Evolutionary conservation across 2,888 invertebrate species (phyloP).

Genomic region (Acanthosoma haemorrhoidale): DNA sequence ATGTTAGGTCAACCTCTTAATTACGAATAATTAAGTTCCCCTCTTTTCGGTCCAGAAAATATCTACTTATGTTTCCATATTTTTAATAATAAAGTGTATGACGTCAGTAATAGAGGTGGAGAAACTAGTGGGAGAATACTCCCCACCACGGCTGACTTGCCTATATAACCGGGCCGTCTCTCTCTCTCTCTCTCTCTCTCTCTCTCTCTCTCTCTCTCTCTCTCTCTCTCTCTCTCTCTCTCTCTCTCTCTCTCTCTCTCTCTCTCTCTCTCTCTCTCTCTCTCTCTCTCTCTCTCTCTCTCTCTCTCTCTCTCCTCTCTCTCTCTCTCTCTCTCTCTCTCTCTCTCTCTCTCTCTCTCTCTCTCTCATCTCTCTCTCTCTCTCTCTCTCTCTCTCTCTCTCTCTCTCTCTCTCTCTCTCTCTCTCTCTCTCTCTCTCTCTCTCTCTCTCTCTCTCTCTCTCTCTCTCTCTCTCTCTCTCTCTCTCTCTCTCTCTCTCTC

Average conservation of each 20-base stretch:
- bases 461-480: background rate
- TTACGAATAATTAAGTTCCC: no score
- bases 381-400: slow-evolving; percentile 9
- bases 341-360: background rate
- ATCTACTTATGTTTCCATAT: no score
- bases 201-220: background rate
- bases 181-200: no score
- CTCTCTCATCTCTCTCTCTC: slow-evolving; percentile 14
- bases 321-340: background rate
- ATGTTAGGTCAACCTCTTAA: no score
- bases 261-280: background rate
- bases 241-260: no score
- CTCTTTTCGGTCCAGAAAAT: no score
- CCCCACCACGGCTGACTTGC: no score
- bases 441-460: background rate
- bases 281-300: background rate
- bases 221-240: background rate
- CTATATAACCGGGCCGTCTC: no score
- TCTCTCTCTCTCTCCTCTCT: background rate
- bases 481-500: background rate
- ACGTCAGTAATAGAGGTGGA: no score
- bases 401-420: background rate
- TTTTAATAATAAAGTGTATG: no score
- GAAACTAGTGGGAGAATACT: no score
- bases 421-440: background rate